Evolutionary conservation across 1,140 invertebrate genomes (phyloP), one percentile per base, ranked within the genome.

Genomic region (Capitella teleta): DNA sequence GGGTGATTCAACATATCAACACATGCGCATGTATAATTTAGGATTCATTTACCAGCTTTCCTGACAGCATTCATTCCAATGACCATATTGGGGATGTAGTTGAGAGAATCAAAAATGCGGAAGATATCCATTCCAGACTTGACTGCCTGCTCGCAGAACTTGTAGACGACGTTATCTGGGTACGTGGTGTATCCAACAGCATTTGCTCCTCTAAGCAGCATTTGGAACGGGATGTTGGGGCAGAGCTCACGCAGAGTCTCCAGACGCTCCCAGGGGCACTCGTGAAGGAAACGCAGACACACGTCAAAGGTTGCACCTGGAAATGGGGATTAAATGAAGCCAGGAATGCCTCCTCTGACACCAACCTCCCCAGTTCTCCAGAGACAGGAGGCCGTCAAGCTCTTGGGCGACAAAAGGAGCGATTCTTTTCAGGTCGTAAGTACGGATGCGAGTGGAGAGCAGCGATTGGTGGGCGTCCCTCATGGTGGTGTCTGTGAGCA

Each of bases 201-300:
- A 74, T 98, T 99, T 12, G 95, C 93, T 6, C 96, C 96, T 59
- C 96, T 77, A 30, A 99, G 74, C 51, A 99, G 75, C 94, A 98
- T 98, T 75, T 98, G 95, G 79, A 98, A 98, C 14, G 95, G 95
- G 69, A 98, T 91, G 74, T 99, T 98, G 0, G 96, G 96, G 59
- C 98, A 92, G 5, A 82, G 70, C 59, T 85, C 82, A 3, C 96
- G 77, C 83, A 99, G 89, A 47, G 85, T 81, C 58, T 86, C 83
- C 36, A 99, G 71, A 30, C 96, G 76, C 66, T 98, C 92, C 96
- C 96, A 99, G 0, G 96, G 95, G 67, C 94, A 98, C 72, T 99
- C 96, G 72, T 98, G 93, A 0, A 98, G 77, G 74, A 98, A 99
- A 61, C 94, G 60, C 57, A 98, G 77, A 0, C 93, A 84, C 0